Base-by-base conservation (phyloP, 2,888 invertebrate species). In the Eupithecia inturbata region DNA sequence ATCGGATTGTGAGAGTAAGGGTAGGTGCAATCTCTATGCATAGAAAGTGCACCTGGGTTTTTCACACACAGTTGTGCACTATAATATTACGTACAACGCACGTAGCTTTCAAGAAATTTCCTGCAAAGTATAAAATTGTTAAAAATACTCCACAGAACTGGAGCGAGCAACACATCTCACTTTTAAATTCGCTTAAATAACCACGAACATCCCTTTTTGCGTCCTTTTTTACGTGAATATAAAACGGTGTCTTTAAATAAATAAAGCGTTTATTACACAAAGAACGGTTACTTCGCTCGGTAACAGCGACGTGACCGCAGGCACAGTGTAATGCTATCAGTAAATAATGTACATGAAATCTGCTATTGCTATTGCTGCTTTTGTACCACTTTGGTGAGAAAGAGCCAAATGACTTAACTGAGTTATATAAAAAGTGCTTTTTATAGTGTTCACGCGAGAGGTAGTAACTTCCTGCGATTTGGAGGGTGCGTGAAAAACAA, bases 241-340 rank as follows among this genome's bases (percentile, higher is more conserved):
- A 78, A 79, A 85, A 82, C 70, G 75, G 79, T 75, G 77, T 74
- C 78, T 78, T 79, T 84, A 78, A 84, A 85, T 85, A 83, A 84
- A 82, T 81, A 80, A 84, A 71, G 71, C 71, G 73, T 80, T 80
- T 84, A 81, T 82, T 81, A 79, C 80, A 83, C 80, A 83, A 82
- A 81, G 81, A 83, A 82, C 79, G 77, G 79, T 84, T 78, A 78
- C 82, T 80, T 83, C 78, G 70, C 74, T 80, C 78, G 78, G 73
- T 71, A 77, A 75, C 49, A 68, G 45, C 70, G 77, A 81, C 77
- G 77, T 72, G 75, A 76, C 80, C 77, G 62, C 77, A 39, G n/a
- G 22, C 39, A 69, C 73, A 77, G 71, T 26, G 62, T 28, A 67
- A 53, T 49, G 57, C 45, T 63, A 31, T 22, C 68, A 71, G 74